A percentile compares a stretch with the other conserved stretches of the same genome.
These are phyloP conservation scores for Malurus splendens DNA, from an alignment of 2,797 vertebrate genomes.

Conservation along the genomic window DNA sequence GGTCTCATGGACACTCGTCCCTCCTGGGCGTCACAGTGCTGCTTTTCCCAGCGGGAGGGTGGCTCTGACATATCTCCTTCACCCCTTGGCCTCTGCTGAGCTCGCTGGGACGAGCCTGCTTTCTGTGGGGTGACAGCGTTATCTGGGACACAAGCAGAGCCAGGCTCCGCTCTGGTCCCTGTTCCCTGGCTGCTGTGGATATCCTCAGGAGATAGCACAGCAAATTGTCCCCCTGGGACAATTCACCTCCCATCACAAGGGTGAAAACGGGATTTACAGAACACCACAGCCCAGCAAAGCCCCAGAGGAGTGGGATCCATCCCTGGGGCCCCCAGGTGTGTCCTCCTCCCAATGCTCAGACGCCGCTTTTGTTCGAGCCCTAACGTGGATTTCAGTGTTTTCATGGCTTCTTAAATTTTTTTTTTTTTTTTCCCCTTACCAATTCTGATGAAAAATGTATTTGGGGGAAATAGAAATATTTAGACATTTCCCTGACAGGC, in stretches of 20 bases:
- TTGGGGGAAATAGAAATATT: conserved; percentile 7
- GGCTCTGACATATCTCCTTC: neutral
- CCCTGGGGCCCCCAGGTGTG: neutral
- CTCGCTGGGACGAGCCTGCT: neutral
- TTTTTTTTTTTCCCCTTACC: accelerated
- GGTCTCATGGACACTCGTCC: neutral
- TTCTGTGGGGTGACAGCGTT: conserved; percentile 1
- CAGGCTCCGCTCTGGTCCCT: neutral
- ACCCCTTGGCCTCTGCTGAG: neutral
- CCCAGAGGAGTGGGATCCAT: accelerated
- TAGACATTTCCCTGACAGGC: neutral
- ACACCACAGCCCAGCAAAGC: accelerated
- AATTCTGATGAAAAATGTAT: neutral
- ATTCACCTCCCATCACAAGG: neutral
- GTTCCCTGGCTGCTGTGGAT: neutral
- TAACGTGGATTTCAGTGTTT: neutral
- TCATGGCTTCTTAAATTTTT: neutral
- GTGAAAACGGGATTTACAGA: neutral
- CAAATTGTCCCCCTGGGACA: neutral
- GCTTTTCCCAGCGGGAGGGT: neutral
- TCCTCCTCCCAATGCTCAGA: neutral
- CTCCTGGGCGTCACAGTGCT: neutral
- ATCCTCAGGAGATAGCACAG: neutral
- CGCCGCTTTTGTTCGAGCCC: neutral
- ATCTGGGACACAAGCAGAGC: conserved; percentile 4